phyloP scores from a whole-genome alignment of 2,888 invertebrate species.

The Teinopalpus imperialis region DNA sequence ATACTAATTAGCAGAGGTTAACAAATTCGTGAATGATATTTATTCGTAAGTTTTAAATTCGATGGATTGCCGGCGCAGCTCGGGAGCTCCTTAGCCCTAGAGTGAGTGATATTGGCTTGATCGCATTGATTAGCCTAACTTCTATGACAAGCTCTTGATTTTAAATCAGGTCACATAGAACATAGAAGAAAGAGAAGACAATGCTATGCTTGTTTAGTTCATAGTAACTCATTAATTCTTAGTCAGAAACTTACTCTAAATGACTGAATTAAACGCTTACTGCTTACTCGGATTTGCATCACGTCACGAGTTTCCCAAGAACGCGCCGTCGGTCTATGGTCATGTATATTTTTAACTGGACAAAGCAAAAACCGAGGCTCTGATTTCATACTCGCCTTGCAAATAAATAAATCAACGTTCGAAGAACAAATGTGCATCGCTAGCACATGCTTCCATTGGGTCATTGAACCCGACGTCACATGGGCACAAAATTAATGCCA shows the following conservation, averaged over 20 bases:
- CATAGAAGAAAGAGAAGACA: too few species aligned
- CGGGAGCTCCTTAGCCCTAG: too few species aligned
- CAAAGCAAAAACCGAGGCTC: constrained; percentile 26
- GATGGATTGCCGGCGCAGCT: too few species aligned
- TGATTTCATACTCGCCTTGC: constrained; percentile 30
- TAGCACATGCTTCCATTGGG: constrained; percentile 28
- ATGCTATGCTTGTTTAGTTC: constrained; percentile 1
- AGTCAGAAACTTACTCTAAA: constrained; percentile 17
- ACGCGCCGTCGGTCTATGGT: constrained; percentile 3
- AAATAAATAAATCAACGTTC: constrained; percentile 35
- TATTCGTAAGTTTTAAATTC: too few species aligned
- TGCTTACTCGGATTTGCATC: constrained; percentile 11
- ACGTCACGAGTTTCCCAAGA: constrained; percentile 14
- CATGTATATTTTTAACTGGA: constrained; percentile 21
- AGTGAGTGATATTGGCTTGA: too few species aligned
- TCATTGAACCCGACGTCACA: constrained; percentile 49
- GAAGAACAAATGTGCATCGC: constrained; percentile 20
- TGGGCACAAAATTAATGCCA: constrained; percentile 45
- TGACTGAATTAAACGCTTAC: constrained; percentile 6
- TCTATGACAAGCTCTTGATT: too few species aligned
- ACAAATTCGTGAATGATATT: too few species aligned
- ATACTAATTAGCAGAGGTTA: too few species aligned
- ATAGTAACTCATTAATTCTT: constrained; percentile 1
- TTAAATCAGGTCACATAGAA: too few species aligned
- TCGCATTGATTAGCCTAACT: too few species aligned